Conservation (phyloP, 2,113 vertebrate species). For the Ciconia boyciana region DNA sequence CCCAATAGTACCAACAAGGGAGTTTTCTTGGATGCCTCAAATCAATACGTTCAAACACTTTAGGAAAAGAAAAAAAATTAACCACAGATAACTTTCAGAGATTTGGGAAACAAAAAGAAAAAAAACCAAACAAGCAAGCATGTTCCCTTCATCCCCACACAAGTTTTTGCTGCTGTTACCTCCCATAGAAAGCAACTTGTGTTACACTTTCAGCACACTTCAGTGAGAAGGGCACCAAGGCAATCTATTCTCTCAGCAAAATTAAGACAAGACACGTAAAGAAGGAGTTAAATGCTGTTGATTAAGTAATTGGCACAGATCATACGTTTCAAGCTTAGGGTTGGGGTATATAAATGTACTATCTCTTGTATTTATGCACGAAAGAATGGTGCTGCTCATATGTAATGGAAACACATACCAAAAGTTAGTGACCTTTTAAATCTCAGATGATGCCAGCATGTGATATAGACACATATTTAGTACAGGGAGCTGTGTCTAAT, state of each 20-base stretch:
- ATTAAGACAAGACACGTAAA: not conserved
- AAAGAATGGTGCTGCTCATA: not conserved
- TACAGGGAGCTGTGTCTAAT: not conserved
- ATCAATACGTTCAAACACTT: not conserved
- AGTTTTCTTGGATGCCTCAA: not conserved
- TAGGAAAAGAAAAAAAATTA: fast-evolving
- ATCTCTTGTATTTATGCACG: not conserved
- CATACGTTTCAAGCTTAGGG: not conserved
- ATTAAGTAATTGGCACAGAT: not conserved
- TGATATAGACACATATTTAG: not conserved
- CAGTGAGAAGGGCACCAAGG: not conserved
- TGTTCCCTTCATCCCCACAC: not conserved
- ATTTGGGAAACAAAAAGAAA: not conserved
- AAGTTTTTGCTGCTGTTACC: not conserved
- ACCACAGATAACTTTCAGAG: not conserved
- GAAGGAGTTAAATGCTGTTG: not conserved
- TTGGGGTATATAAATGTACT: not conserved
- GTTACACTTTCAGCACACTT: fast-evolving
- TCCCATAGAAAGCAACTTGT: not conserved
- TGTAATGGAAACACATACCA: not conserved
- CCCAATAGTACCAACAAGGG: too few relatives aligned
- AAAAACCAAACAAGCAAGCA: fast-evolving
- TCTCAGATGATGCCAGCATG: not conserved
- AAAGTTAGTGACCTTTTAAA: conserved; percentile 42
- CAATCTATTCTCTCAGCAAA: not conserved